These are phyloP conservation scores for Nemopilema nomurai DNA, from an alignment of 30 jellyfish, hydroid and myxozoan species.

Conservation along the genomic window DNA sequence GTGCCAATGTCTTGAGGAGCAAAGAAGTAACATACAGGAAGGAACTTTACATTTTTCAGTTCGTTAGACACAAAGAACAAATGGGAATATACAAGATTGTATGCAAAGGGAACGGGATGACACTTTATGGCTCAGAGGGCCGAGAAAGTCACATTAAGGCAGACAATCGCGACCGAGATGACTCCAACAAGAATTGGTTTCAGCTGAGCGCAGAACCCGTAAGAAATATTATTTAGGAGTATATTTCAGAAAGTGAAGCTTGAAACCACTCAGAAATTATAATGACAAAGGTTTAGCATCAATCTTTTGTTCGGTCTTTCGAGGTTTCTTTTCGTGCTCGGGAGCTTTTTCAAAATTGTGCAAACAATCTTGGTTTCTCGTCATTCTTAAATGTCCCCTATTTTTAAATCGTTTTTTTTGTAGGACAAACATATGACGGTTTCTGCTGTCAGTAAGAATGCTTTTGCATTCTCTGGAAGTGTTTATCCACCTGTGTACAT, in stretches of 20 bases:
- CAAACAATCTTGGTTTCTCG: not conserved
- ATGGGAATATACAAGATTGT: slow-evolving; percentile 7
- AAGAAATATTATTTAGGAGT: no score
- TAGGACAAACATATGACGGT: not conserved
- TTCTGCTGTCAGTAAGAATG: not conserved
- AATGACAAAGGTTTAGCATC: no score
- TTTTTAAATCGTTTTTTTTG: not conserved
- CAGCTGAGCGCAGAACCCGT: slow-evolving; percentile 19
- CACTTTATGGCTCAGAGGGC: not conserved
- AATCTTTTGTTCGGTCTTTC: no score
- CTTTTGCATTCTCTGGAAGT: not conserved
- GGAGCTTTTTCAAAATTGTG: no score
- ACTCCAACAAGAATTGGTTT: slow-evolving; percentile 29
- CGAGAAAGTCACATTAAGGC: slow-evolving; percentile 5
- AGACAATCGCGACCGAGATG: slow-evolving; percentile 13
- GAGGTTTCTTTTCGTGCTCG: no score
- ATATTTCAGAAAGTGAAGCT: no score
- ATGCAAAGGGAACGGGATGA: slow-evolving; percentile 14
- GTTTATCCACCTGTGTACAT: not conserved
- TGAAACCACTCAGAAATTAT: no score
- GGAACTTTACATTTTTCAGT: slow-evolving; percentile 6
- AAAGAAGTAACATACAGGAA: not conserved
- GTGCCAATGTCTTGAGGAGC: slow-evolving; percentile 33
- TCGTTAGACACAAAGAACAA: slow-evolving; percentile 16
- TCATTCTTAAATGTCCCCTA: not conserved